Conservation (phyloP, 2,888 invertebrate genomes). For the Artemia sinica region DNA sequence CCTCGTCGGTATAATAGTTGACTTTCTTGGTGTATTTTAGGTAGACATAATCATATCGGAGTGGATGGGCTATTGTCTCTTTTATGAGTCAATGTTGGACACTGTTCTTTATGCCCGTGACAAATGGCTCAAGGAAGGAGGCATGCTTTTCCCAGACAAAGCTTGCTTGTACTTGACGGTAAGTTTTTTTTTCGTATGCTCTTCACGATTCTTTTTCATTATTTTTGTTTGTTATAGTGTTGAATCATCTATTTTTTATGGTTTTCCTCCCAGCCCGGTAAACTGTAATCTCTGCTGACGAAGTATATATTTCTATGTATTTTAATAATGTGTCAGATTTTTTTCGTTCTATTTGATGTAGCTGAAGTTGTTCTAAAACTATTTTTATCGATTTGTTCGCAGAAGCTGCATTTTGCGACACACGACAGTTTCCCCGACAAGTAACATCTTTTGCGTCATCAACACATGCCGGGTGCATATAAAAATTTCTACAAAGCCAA, state of each 20-base stretch:
- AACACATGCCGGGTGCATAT: too few relatives aligned
- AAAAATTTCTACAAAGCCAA: too few relatives aligned
- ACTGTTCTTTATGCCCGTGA: constrained; percentile 95
- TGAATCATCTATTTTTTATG: background rate
- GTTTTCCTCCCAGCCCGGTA: background rate
- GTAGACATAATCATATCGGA: constrained; percentile 81
- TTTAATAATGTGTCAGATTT: too few relatives aligned
- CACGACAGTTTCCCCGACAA: too few relatives aligned
- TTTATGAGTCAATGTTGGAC: constrained; percentile 98
- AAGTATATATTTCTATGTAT: too few relatives aligned
- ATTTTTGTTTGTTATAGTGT: background rate
- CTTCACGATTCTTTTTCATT: background rate
- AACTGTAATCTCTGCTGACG: too few relatives aligned
- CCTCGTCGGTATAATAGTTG: too few relatives aligned
- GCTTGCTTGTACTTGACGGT: constrained; percentile 78
- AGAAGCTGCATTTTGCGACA: too few relatives aligned
- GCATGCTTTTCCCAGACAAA: constrained; percentile 77
- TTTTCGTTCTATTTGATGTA: too few relatives aligned
- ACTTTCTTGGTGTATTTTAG: constrained; percentile 24
- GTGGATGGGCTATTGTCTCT: constrained; percentile 73
- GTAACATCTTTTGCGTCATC: too few relatives aligned
- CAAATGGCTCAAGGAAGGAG: constrained; percentile 84
- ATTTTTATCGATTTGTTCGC: too few relatives aligned
- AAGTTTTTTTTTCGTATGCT: constrained; percentile 33
- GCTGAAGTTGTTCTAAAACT: too few relatives aligned